Evolutionary conservation across 1,140 invertebrate genomes (phyloP).

Genomic region (Saxidomus purpurata): DNA sequence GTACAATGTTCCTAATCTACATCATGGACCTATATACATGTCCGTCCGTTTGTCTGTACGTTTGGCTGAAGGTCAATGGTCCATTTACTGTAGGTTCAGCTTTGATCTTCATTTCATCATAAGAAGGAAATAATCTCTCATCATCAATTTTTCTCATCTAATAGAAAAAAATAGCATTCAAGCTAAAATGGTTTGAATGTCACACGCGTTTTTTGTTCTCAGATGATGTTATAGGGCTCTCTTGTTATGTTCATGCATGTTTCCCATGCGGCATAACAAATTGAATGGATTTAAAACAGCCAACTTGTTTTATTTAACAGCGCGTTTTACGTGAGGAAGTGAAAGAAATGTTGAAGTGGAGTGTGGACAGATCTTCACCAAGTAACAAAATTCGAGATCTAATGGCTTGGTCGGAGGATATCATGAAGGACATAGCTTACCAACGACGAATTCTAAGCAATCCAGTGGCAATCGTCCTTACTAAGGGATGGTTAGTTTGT

Average conservation of each 20-base stretch:
- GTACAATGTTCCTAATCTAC: too few species aligned
- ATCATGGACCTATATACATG: too few species aligned
- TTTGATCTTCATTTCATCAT: too few species aligned
- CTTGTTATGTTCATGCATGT: too few species aligned
- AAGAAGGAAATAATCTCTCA: too few species aligned
- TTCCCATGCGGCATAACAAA: background rate
- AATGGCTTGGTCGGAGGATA: constrained; percentile 86
- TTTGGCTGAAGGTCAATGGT: too few species aligned
- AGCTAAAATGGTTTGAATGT: background rate
- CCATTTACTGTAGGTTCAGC: too few species aligned
- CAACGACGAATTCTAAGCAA: constrained; percentile 84
- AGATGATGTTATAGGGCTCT: background rate
- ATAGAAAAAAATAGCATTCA: background rate
- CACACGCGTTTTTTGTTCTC: background rate
- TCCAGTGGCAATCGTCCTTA: constrained; percentile 81
- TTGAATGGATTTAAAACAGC: background rate
- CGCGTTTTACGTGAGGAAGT: constrained; percentile 85
- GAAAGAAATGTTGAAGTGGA: constrained; percentile 86
- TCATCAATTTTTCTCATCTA: too few species aligned
- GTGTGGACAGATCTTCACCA: constrained; percentile 86
- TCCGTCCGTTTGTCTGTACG: too few species aligned
- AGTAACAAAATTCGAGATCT: constrained; percentile 86
- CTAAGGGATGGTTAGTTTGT: constrained; percentile 82
- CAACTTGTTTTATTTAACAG: constrained; percentile 68
- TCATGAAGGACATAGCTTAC: constrained; percentile 86